phyloP scores from a whole-genome alignment of 2,113 vertebrate species.

The Fulmarus glacialis region DNA sequence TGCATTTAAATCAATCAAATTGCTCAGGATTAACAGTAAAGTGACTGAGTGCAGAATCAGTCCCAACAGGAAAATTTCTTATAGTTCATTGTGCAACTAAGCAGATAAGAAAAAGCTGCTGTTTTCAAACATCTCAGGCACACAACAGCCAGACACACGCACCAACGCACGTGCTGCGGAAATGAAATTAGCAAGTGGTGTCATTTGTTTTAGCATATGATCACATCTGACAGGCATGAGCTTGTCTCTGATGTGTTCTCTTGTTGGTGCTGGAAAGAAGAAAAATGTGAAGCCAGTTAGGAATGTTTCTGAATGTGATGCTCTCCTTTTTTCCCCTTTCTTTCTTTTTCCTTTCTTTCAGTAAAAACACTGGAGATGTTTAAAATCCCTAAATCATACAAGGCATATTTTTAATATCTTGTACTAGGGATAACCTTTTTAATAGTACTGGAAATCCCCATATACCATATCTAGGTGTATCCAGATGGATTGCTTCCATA shows the following conservation, averaged over 20 bases:
- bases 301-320: not conserved
- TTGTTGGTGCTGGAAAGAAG: not conserved
- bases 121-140: not conserved
- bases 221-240: conserved; percentile 15
- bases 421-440: conserved; percentile 64
- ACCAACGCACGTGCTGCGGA: not conserved
- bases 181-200: conserved; percentile 17
- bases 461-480: conserved; percentile 50
- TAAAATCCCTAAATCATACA: conserved; percentile 54
- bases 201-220: conserved; percentile 14
- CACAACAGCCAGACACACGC: not conserved
- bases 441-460: conserved; percentile 65
- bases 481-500: conserved; percentile 74
- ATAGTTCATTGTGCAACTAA: not conserved
- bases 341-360: not conserved
- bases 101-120: not conserved
- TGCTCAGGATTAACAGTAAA: not conserved
- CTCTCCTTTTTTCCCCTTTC: not conserved
- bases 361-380: conserved; percentile 19
- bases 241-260: not conserved
- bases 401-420: conserved; percentile 70
- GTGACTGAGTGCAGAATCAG: not conserved
- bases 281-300: not conserved
- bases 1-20: not conserved
- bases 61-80: not conserved